Evolutionary conservation across 2,888 invertebrate species (phyloP).

Genomic region (Rhagonycha fulva): DNA sequence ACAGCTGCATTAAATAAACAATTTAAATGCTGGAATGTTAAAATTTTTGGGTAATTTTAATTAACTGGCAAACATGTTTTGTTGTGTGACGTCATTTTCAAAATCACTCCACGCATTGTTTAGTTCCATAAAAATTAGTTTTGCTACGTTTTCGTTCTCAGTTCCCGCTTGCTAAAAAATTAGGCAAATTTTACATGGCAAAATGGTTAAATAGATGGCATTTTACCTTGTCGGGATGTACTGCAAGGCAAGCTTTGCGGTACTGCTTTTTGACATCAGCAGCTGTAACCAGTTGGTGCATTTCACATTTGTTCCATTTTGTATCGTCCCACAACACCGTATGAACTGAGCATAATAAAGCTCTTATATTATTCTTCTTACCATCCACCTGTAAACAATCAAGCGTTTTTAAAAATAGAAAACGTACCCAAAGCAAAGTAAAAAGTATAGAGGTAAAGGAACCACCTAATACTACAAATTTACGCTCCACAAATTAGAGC

Average conservation of each 20-base stretch:
- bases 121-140: constrained; percentile 97
- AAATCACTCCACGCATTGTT: constrained; percentile 99
- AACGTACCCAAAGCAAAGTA: too few relatives aligned
- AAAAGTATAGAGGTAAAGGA: too few relatives aligned
- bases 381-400: constrained; percentile 75
- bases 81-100: constrained; percentile 83
- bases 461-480: too few relatives aligned
- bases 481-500: too few relatives aligned
- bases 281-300: constrained; percentile 90
- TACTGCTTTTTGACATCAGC: constrained; percentile 96
- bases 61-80: constrained; percentile 66
- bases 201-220: not conserved
- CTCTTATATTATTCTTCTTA: constrained; percentile 95
- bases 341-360: constrained; percentile 91
- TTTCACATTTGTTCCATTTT: constrained; percentile 91
- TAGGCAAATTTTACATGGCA: not conserved
- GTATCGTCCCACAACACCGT: constrained; percentile 91
- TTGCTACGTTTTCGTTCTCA: constrained; percentile 90
- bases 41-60: not conserved
- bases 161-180: constrained; percentile 84
- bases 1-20: not conserved
- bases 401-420: not conserved
- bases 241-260: constrained; percentile 92
- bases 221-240: constrained; percentile 96
- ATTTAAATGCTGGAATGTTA: constrained; percentile 19